phyloP scores from a whole-genome alignment of 1,140 invertebrate species.

The Pemphigus obesinymphae region DNA sequence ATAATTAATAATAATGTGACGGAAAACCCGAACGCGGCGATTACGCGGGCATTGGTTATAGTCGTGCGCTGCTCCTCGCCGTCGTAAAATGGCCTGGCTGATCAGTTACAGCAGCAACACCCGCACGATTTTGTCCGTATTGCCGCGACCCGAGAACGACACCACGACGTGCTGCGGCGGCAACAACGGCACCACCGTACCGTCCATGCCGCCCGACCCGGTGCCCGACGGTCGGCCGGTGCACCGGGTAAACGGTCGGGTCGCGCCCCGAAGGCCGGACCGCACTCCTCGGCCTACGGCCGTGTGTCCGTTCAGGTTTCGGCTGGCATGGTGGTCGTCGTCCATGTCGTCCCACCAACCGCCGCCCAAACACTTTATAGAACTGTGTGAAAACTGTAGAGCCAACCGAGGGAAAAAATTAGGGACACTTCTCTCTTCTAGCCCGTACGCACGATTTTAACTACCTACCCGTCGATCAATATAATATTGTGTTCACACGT shows the following conservation, averaged over 20 bases:
- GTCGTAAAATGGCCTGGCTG: not conserved
- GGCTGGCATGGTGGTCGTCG: not conserved
- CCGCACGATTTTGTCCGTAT: not conserved
- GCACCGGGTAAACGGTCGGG: not conserved
- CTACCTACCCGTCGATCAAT: too few relatives aligned
- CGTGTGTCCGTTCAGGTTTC: slow-evolving; percentile 21
- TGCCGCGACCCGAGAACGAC: not conserved
- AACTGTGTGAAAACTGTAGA: not conserved
- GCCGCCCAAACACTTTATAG: not conserved
- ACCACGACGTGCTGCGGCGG: too few relatives aligned
- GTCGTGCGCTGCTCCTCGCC: not conserved
- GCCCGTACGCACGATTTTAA: too few relatives aligned
- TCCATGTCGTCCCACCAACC: not conserved
- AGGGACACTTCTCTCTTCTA: not conserved
- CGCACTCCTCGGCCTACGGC: not conserved
- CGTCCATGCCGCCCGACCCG: not conserved
- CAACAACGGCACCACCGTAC: too few relatives aligned
- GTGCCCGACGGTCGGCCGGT: not conserved
- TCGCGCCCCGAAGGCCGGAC: not conserved
- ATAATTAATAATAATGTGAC: too few relatives aligned
- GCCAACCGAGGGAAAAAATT: not conserved
- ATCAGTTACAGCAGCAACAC: not conserved
- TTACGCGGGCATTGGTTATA: too few relatives aligned
- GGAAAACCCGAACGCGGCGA: not conserved
- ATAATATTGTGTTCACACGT: too few relatives aligned